A percentile compares a stretch with the other conserved stretches of the same genome.
These are phyloP conservation scores for Petrolisthes cinctipes DNA, from an alignment of 2,888 invertebrate species.

Conservation along the genomic window DNA sequence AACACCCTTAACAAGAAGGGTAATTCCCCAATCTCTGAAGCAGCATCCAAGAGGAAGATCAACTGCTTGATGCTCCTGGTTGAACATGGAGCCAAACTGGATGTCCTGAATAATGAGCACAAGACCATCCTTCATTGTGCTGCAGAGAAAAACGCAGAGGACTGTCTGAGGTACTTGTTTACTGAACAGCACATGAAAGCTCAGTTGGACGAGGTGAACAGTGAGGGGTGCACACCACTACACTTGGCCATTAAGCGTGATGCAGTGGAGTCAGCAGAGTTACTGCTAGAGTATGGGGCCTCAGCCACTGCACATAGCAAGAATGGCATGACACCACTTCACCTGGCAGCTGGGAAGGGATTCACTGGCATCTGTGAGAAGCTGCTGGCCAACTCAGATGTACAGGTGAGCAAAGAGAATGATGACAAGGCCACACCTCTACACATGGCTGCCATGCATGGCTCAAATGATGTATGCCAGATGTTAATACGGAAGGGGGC, in stretches of 20 bases:
- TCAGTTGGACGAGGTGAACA: constrained; percentile 31
- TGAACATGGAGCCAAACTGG: constrained; percentile 24
- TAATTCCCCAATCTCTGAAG: constrained; percentile 42
- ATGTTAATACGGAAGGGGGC: constrained; percentile 48
- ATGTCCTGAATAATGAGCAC: constrained; percentile 8
- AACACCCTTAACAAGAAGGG: constrained; percentile 41
- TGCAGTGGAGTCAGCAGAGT: constrained; percentile 43
- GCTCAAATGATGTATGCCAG: constrained; percentile 51
- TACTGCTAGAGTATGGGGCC: constrained; percentile 43
- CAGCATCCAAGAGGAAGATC: constrained; percentile 39
- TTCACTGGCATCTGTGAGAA: constrained; percentile 46
- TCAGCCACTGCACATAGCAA: constrained; percentile 30
- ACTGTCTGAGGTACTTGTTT: constrained; percentile 28
- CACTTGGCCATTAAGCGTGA: constrained; percentile 56
- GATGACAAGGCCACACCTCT: constrained; percentile 49
- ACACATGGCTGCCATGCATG: constrained; percentile 55
- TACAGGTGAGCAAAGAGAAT: constrained; percentile 45
- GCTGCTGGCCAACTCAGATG: constrained; percentile 35
- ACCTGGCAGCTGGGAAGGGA: constrained; percentile 56
- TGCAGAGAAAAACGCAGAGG: constrained; percentile 47
- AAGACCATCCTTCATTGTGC: constrained; percentile 46
- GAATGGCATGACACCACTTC: constrained; percentile 50
- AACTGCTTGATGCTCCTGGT: constrained; percentile 31
- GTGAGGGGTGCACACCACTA: constrained; percentile 40
- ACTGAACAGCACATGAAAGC: neutral